These are phyloP conservation scores for Torymus tubicola DNA, from an alignment of 2,888 invertebrate genomes.

Conservation along the genomic window DNA sequence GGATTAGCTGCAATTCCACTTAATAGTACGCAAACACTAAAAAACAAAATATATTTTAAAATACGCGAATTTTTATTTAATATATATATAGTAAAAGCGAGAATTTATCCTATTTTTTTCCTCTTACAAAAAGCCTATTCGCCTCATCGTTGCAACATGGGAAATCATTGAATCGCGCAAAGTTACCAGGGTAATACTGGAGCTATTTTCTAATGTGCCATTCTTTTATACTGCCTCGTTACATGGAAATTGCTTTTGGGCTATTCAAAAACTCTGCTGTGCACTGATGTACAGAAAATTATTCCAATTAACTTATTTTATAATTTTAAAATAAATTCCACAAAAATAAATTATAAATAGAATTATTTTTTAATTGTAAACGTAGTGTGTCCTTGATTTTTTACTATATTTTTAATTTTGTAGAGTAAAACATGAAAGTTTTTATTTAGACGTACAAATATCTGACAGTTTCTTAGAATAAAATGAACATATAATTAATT, in stretches of 20 bases:
- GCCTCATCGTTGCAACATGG: not conserved
- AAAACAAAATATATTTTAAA: no score
- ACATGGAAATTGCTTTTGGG: conserved; percentile 8
- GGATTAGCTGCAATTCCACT: no score
- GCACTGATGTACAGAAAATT: not conserved
- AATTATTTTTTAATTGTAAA: no score
- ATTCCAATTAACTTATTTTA: not conserved
- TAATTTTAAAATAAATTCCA: not conserved
- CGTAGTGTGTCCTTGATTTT: no score
- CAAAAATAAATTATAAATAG: no score
- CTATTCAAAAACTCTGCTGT: not conserved
- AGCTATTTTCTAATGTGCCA: conserved; percentile 5
- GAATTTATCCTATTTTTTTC: conserved; percentile 1
- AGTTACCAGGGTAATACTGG: conserved; percentile 2
- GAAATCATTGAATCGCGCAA: not conserved
- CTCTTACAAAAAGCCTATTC: conserved; percentile 8
- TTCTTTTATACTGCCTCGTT: conserved; percentile 28
- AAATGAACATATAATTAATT: no score
- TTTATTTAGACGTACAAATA: no score
- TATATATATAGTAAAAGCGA: not conserved
- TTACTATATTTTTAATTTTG: no score
- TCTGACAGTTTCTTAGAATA: no score
- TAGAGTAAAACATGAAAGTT: no score
- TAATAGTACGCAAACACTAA: no score
- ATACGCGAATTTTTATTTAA: no score